Conservation (phyloP, 2,113 vertebrate species). For the Corythaixoides concolor region DNA sequence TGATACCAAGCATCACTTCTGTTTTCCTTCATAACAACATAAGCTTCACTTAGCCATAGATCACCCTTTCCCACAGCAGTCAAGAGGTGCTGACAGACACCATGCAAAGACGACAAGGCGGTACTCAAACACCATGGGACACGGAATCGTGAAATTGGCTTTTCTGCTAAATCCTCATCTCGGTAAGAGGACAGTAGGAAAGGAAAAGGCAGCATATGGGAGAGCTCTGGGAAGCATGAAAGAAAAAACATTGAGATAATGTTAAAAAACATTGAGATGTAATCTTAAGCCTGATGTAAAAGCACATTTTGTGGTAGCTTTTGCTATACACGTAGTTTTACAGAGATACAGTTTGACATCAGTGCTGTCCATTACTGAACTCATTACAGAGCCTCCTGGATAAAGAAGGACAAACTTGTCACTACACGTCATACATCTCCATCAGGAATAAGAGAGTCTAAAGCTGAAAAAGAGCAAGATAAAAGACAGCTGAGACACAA, state of each 20-base stretch:
- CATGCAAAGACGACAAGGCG: neutral
- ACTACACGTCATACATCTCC: neutral
- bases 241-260: neutral
- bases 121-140: neutral
- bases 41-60: neutral
- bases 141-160: fast-evolving
- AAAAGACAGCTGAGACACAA: neutral
- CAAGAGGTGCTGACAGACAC: neutral
- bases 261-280: neutral
- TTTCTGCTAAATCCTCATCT: neutral
- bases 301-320: neutral
- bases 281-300: neutral
- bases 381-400: neutral
- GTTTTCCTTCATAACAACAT: neutral
- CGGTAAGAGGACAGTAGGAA: neutral
- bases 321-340: neutral
- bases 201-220: neutral
- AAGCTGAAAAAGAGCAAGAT: neutral
- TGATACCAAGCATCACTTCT: neutral
- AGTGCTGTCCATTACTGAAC: neutral
- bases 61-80: neutral
- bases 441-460: neutral
- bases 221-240: neutral
- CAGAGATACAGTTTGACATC: neutral
- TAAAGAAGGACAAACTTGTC: neutral